Evolutionary conservation across 2,113 vertebrate species (phyloP).

Genomic region (Cathartes aura): DNA sequence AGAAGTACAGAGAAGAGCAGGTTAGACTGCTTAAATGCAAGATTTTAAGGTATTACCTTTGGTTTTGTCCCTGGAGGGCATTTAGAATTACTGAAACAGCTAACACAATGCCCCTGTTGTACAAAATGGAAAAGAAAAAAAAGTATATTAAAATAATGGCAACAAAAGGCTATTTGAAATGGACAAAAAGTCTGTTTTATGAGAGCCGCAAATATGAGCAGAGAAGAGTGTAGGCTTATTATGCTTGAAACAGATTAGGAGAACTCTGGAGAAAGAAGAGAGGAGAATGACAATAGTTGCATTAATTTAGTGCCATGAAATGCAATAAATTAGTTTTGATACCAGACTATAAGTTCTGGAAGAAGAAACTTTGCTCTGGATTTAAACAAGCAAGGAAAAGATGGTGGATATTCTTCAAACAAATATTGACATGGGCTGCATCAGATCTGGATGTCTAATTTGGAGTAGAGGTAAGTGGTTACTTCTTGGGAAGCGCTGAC

Average conservation of each 20-base stretch:
- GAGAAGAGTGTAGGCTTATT: neutral
- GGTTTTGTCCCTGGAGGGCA: constrained; percentile 82
- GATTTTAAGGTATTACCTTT: constrained; percentile 78
- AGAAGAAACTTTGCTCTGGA: neutral
- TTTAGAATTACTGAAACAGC: constrained; percentile 58
- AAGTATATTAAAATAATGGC: neutral
- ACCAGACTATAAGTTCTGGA: neutral
- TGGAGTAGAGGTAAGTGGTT: neutral
- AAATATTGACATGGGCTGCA: neutral
- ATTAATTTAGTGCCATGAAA: neutral
- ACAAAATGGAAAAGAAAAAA: neutral
- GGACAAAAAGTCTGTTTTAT: neutral
- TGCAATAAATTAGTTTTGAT: neutral
- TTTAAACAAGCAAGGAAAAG: neutral
- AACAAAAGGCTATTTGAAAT: neutral
- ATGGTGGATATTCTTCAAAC: neutral
- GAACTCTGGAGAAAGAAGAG: neutral
- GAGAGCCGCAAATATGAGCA: neutral
- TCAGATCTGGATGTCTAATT: neutral
- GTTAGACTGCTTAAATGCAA: neutral
- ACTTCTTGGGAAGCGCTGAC: neutral
- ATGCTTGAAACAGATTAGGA: neutral
- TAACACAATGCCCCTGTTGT: constrained; percentile 80
- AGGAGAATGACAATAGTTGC: neutral
- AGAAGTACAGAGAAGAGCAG: neutral